Evolutionary conservation across 2,113 vertebrate species (phyloP).

Genomic region (Crotalus viridis): DNA sequence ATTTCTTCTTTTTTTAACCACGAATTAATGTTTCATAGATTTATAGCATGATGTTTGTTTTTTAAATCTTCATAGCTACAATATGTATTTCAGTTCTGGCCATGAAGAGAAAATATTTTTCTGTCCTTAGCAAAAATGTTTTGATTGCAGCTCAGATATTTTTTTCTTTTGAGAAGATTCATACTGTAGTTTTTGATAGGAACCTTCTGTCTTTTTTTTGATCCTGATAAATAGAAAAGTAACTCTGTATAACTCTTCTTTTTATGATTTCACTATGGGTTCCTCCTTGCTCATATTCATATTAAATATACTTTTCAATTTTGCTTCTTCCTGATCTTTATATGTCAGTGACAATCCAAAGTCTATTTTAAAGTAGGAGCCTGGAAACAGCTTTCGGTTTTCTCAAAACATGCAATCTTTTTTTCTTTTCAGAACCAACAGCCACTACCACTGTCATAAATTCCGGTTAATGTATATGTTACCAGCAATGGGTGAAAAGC

Average conservation of each 20-base stretch:
- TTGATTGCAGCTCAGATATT: background rate
- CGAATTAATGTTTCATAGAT: background rate
- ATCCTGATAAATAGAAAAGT: slow-evolving; percentile 17
- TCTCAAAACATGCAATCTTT: background rate
- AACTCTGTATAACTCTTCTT: background rate
- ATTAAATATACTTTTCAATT: background rate
- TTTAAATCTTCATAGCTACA: rapidly evolving
- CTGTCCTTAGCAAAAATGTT: rapidly evolving
- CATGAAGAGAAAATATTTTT: background rate
- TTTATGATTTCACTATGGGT: background rate
- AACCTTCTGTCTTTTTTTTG: background rate
- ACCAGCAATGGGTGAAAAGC: too few relatives aligned
- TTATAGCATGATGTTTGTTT: rapidly evolving
- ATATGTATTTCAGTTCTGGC: rapidly evolving
- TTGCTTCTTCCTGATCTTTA: background rate
- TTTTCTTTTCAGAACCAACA: too few relatives aligned
- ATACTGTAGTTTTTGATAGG: background rate
- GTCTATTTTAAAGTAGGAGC: background rate
- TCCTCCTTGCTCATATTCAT: background rate
- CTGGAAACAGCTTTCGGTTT: background rate
- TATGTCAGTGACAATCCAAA: background rate
- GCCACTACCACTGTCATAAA: background rate
- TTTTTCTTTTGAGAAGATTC: rapidly evolving
- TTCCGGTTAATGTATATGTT: background rate
- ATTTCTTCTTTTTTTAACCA: background rate